Evolutionary conservation across 1,140 invertebrate genomes (phyloP).

Genomic region (Diabrotica virgifera): DNA sequence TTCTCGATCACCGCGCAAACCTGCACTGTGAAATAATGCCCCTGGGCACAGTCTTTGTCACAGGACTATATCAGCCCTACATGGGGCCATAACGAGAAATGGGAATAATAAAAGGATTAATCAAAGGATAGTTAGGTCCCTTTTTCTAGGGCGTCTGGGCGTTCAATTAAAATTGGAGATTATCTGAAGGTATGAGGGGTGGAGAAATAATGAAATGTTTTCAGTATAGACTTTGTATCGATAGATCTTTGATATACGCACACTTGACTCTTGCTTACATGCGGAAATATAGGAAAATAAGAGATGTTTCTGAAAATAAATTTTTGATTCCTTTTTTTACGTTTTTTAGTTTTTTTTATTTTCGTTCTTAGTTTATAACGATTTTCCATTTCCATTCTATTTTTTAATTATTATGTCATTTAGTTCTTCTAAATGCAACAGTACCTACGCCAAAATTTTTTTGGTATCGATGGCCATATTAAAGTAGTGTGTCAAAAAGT

Average conservation of each 20-base stretch:
- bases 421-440: too few relatives aligned
- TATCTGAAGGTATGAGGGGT: conserved; percentile 12
- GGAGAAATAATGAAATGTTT: background rate
- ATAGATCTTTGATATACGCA: background rate
- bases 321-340: too few relatives aligned
- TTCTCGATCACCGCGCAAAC: conserved; percentile 8
- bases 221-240: background rate
- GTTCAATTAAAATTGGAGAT: conserved; percentile 23
- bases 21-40: conserved; percentile 29
- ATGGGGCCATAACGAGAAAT: conserved; percentile 26
- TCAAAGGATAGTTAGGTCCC: conserved; percentile 25
- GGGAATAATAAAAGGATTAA: conserved; percentile 32
- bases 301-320: too few relatives aligned
- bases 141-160: conserved; percentile 19
- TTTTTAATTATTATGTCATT: too few relatives aligned
- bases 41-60: conserved; percentile 22
- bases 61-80: conserved; percentile 20
- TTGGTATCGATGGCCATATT: too few relatives aligned
- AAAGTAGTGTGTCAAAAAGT: too few relatives aligned
- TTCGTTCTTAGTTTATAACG: too few relatives aligned
- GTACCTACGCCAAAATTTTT: too few relatives aligned
- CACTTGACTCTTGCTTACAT: too few relatives aligned
- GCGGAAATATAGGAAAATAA: too few relatives aligned
- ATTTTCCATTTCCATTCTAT: too few relatives aligned
- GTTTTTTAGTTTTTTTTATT: too few relatives aligned